Evolutionary conservation across 2,888 invertebrate species (phyloP).

Genomic region (Actias luna): DNA sequence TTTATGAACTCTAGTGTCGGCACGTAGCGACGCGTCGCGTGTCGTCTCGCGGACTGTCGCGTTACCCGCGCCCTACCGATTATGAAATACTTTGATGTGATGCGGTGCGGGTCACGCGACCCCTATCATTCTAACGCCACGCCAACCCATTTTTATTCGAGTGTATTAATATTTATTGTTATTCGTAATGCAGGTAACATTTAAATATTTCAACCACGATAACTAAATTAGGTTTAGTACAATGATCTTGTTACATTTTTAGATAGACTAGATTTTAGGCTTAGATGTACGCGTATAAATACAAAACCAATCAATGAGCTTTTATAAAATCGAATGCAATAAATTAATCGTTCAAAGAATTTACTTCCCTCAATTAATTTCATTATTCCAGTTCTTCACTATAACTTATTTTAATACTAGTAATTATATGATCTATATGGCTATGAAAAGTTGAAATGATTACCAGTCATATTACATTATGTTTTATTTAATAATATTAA

Average conservation of each 20-base stretch:
- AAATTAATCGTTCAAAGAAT: too few relatives aligned
- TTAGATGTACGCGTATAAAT: too few relatives aligned
- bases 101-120: slow-evolving; percentile 56
- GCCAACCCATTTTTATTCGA: slow-evolving; percentile 28
- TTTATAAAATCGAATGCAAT: too few relatives aligned
- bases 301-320: too few relatives aligned
- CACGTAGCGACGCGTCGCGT: slow-evolving; percentile 11
- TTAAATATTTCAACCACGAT: neutral
- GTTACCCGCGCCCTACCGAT: slow-evolving; percentile 27
- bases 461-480: neutral
- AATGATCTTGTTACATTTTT: neutral
- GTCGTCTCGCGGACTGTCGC: too few relatives aligned
- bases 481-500: neutral
- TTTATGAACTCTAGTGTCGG: slow-evolving; percentile 24
- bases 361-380: neutral
- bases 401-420: neutral
- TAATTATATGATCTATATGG: slow-evolving; percentile 11
- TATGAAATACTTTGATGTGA: slow-evolving; percentile 35
- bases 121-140: slow-evolving; percentile 44
- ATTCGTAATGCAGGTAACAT: neutral
- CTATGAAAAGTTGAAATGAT: neutral
- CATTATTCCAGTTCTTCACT: neutral
- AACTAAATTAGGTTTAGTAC: neutral
- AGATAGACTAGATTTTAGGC: too few relatives aligned
- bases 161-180: slow-evolving; percentile 20